A percentile compares a stretch with the other conserved stretches of the same genome.
Evolutionary conservation across 53 echinoderm and acorn worm species (phyloP).

Genomic region (Antedon mediterranea): DNA sequence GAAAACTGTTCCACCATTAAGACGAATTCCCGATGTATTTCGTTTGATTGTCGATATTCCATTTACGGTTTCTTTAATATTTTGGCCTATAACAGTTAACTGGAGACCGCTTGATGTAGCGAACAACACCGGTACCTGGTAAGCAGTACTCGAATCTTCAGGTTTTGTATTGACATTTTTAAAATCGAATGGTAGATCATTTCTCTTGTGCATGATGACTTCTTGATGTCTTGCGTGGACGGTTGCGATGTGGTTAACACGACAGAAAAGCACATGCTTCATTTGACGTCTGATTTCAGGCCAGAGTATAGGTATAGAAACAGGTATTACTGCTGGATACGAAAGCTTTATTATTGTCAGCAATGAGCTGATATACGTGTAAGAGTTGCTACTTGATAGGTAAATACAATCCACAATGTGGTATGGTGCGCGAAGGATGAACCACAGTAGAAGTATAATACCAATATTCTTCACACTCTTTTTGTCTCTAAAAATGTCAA

Average conservation of each 20-base stretch:
- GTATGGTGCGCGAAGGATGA: constrained; percentile 64
- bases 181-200: constrained; percentile 29
- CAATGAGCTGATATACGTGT: constrained; percentile 3
- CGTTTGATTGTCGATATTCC: constrained; percentile 1
- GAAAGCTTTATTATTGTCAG: constrained; percentile 52
- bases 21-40: neutral
- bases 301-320: constrained; percentile 26
- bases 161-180: constrained; percentile 21
- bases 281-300: constrained; percentile 42
- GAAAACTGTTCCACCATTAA: neutral
- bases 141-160: constrained; percentile 39
- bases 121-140: constrained; percentile 70
- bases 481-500: constrained; percentile 25
- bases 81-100: constrained; percentile 41
- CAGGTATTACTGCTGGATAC: constrained; percentile 40
- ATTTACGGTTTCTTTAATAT: constrained; percentile 27
- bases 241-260: constrained; percentile 16
- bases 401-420: constrained; percentile 43
- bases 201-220: constrained; percentile 1
- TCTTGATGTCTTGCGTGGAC: constrained; percentile 20
- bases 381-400: constrained; percentile 23
- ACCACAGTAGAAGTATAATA: constrained; percentile 53
- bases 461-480: constrained; percentile 40
- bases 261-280: constrained; percentile 21
- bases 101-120: constrained; percentile 73